Evolutionary conservation across 1,140 invertebrate species (phyloP), one percentile per base, ranked within the genome.

Genomic region (Rhagoletis zephyria): DNA sequence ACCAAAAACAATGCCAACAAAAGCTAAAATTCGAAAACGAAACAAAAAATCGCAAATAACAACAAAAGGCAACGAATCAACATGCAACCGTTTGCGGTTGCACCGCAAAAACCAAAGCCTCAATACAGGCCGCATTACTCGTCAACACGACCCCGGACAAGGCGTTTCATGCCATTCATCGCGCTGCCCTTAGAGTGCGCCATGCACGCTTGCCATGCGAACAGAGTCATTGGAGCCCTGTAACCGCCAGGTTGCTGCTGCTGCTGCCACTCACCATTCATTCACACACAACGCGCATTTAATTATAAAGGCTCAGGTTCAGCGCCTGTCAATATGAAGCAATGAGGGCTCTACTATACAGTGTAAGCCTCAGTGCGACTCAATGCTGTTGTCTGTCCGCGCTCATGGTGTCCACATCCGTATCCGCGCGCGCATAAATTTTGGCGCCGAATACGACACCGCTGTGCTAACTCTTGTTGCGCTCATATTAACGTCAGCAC

Each of bases 101-200:
- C 90, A 92, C 91, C 91, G 90, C 91, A 92, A 90, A 81, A 92
- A 92, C 91, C 91, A 91, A 91, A 92, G 90, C 91, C 90, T 90
- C 89, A 90, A 90, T 88, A 86, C 77, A 85, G 87, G 48, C 87
- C 81, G 59, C 81, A 88, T 81, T 81, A 7, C 74, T 81, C 74
- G 74, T 81, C 74, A 81, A 56, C 74, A 81, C 74, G n/a, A 81
- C 45, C 48, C 45, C n/a, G 74, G 51, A 81, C 74, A 81, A 81
- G 74, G 48, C 74, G 74, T 30, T 63, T 2, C 48, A 30, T 30
- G 30, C 19, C 30, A 30, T 40, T 14, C 67, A n/a, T 30, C 40
- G 30, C 65, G 40, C 65, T 56, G 51, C 51, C 2, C 5, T 10
- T 14, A 12, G 10, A 19, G 19, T 7, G 9, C 42, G 9, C 51